Evolutionary conservation across 2,797 vertebrate species (phyloP).

Genomic region (Acrossocheilus wenchowensis): DNA sequence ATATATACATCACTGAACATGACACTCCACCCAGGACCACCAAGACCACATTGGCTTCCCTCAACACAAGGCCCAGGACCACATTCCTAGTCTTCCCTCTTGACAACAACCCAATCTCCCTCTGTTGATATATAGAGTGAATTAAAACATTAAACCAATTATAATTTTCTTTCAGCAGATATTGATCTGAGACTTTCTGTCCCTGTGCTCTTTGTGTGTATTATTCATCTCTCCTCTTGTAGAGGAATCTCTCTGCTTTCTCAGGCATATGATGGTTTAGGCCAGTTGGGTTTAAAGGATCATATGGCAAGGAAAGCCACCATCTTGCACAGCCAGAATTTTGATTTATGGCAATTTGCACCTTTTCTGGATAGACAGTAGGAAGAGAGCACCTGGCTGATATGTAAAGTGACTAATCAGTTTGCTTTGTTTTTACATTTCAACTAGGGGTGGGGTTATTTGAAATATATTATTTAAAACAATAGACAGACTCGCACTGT

Average conservation of each 20-base stretch:
- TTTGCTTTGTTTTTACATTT: neutral
- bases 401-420: neutral
- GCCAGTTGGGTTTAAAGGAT: neutral
- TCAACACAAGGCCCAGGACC: neutral
- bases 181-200: neutral
- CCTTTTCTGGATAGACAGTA: neutral
- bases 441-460: neutral
- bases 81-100: neutral
- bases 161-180: neutral
- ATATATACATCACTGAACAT: neutral
- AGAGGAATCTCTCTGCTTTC: neutral
- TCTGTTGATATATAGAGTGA: neutral
- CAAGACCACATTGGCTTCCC: neutral
- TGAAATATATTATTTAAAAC: neutral
- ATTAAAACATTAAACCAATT: conserved; percentile 7
- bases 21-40: neutral
- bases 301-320: neutral
- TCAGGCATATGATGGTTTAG: conserved; percentile 9
- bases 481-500: neutral
- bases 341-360: neutral
- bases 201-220: neutral
- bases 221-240: conserved; percentile 1
- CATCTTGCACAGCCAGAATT: neutral
- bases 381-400: neutral
- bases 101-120: neutral